phyloP scores from a whole-genome alignment of 2,113 vertebrate genomes.

The Gasterosteus aculeatus region DNA sequence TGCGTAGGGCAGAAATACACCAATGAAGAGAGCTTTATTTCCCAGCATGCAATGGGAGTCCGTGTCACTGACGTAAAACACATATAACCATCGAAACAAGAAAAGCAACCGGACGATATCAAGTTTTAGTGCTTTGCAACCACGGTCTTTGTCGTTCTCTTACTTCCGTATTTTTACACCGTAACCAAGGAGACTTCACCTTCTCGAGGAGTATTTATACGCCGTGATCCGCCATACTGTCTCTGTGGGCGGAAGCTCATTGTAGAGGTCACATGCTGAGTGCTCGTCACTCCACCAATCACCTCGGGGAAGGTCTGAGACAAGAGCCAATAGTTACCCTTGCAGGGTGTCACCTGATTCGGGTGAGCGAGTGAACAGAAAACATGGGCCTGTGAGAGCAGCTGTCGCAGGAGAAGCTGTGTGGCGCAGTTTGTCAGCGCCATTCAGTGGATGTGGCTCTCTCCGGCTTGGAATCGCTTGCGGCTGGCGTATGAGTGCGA shows the following conservation, averaged over 20 bases:
- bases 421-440: background rate
- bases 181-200: accelerated
- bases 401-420: constrained; percentile 41
- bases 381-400: constrained; percentile 20
- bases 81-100: background rate
- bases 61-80: background rate
- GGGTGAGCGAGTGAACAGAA: constrained; percentile 86
- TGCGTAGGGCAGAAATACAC: background rate
- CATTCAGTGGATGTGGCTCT: constrained; percentile 57
- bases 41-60: constrained; percentile 49
- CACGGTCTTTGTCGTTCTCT: accelerated
- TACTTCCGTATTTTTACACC: background rate
- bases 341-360: constrained; percentile 81
- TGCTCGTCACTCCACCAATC: constrained; percentile 70
- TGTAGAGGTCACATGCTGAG: constrained; percentile 68
- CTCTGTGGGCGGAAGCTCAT: constrained; percentile 70
- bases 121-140: accelerated
- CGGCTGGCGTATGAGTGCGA: constrained; percentile 84
- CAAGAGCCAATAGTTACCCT: constrained; percentile 79
- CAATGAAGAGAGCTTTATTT: background rate
- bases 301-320: constrained; percentile 82
- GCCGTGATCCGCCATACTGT: accelerated
- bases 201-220: accelerated
- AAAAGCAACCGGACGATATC: accelerated
- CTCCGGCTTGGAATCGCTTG: constrained; percentile 82